Evolutionary conservation across 2,113 vertebrate genomes (phyloP).

Genomic region (Grammomys surdaster): DNA sequence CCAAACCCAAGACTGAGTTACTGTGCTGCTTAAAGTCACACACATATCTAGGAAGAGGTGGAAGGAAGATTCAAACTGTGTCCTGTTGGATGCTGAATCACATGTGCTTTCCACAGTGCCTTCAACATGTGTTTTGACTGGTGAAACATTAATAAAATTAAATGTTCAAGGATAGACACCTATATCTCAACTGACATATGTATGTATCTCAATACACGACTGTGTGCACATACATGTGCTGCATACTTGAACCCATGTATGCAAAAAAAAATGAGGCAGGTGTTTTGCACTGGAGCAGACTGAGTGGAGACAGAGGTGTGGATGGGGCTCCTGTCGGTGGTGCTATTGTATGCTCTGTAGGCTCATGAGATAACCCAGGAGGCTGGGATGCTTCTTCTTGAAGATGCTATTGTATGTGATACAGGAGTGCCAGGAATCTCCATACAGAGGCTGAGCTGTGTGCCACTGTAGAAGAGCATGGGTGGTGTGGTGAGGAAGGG

Average conservation of each 20-base stretch:
- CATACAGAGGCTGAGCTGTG: neutral
- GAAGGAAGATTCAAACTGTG: neutral
- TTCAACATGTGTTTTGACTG: neutral
- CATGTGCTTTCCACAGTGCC: neutral
- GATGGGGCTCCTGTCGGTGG: rapidly evolving
- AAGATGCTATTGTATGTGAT: neutral
- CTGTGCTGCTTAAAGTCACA: neutral
- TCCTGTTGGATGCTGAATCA: neutral
- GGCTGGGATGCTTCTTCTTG: neutral
- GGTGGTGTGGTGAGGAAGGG: too few species aligned
- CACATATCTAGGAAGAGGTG: neutral
- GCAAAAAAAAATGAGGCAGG: neutral
- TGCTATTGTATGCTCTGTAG: neutral
- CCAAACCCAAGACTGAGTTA: neutral
- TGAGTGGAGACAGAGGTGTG: neutral
- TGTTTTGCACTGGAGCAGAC: neutral
- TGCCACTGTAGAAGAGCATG: too few species aligned
- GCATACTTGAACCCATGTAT: neutral
- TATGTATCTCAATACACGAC: too few species aligned
- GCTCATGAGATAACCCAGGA: neutral
- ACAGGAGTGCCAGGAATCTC: neutral
- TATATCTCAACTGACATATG: neutral
- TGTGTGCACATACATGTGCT: neutral
- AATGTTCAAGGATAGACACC: neutral
- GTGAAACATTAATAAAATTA: neutral